Conservation (phyloP, 1,140 invertebrate genomes). For the Drosophila yakuba region DNA sequence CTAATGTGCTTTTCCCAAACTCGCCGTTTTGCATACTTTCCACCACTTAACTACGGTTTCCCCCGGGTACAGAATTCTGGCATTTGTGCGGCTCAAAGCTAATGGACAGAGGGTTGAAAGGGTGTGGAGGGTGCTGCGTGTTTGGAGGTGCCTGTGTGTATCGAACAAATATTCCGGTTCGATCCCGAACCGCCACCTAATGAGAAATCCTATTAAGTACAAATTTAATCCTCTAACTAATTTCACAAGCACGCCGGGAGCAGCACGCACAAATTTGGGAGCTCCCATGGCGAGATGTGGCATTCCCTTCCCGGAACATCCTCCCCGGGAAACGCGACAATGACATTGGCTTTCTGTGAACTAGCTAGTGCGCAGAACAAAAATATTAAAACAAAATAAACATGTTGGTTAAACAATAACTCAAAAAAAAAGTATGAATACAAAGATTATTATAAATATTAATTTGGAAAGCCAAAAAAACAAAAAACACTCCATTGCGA, state of each 20-base stretch:
- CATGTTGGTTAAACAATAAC: too few species aligned
- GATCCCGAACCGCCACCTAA: slow-evolving; percentile 55
- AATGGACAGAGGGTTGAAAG: neutral
- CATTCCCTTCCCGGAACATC: neutral
- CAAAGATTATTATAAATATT: too few species aligned
- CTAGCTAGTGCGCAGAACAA: neutral
- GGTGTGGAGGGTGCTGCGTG: neutral
- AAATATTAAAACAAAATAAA: neutral
- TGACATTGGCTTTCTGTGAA: slow-evolving; percentile 33
- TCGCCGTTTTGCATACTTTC: slow-evolving; percentile 49
- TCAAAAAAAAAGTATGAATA: too few species aligned
- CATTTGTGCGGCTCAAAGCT: slow-evolving; percentile 22
- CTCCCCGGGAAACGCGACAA: neutral
- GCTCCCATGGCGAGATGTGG: neutral
- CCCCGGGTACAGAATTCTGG: neutral
- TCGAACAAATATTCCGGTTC: slow-evolving; percentile 40
- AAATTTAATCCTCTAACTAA: slow-evolving; percentile 72
- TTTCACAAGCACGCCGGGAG: slow-evolving; percentile 52
- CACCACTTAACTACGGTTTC: slow-evolving; percentile 3
- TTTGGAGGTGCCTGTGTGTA: slow-evolving; percentile 1
- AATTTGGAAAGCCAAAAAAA: too few species aligned
- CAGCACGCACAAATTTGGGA: slow-evolving; percentile 21
- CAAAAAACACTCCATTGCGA: too few species aligned
- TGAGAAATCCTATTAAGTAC: slow-evolving; percentile 66
- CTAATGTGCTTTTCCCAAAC: slow-evolving; percentile 29